Conservation (phyloP, 2,888 invertebrate genomes). For the Drosophila lacicola region DNA sequence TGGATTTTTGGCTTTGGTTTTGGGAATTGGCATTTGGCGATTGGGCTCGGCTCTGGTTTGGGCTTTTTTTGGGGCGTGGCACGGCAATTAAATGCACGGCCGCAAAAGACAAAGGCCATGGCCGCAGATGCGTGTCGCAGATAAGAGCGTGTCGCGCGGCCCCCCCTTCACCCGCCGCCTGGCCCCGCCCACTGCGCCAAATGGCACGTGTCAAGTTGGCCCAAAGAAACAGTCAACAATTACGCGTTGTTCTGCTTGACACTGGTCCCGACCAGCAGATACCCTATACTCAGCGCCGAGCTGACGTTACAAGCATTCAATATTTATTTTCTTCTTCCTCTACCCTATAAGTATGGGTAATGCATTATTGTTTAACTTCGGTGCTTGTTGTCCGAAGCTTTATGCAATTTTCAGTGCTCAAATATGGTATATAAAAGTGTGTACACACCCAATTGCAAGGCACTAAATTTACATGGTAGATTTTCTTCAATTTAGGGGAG, state of each 20-base stretch:
- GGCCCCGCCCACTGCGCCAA: neutral
- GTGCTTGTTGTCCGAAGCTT: too few species aligned
- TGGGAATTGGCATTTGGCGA: slow-evolving; percentile 16
- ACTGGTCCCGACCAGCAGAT: too few species aligned
- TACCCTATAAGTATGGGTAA: too few species aligned
- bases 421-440: too few species aligned
- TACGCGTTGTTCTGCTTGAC: neutral
- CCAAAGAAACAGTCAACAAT: slow-evolving; percentile 26
- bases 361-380: too few species aligned
- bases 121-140: slow-evolving; percentile 41
- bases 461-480: too few species aligned
- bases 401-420: too few species aligned
- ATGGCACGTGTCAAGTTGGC: slow-evolving; percentile 52
- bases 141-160: slow-evolving; percentile 33
- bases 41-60: slow-evolving; percentile 14
- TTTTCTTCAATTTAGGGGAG: too few species aligned
- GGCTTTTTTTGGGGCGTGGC: slow-evolving; percentile 20
- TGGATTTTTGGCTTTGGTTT: slow-evolving; percentile 11
- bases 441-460: too few species aligned
- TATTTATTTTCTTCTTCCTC: too few species aligned
- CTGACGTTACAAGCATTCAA: too few species aligned
- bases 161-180: neutral
- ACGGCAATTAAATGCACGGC: slow-evolving; percentile 61
- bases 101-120: slow-evolving; percentile 43
- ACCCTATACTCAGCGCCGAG: too few species aligned